Evolutionary conservation across 1,140 invertebrate species (phyloP), one percentile per base, ranked within the genome.

Genomic region (Stenopsyche tienmushanensis): DNA sequence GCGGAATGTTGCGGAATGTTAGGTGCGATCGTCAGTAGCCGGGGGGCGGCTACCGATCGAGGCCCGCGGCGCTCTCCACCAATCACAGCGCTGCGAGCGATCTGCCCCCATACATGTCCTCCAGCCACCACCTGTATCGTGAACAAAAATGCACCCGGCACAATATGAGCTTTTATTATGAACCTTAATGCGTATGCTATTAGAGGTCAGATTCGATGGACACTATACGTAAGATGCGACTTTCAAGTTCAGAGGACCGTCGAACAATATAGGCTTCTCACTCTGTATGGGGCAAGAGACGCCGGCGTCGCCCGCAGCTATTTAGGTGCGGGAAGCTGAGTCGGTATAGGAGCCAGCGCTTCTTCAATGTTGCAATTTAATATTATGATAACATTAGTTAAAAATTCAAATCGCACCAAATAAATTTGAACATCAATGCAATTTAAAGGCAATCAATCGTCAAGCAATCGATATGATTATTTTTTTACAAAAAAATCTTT

Each of bases 51-150:
- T 54, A 45, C 54, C 44, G 45, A 54, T 53, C 63, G 41, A 24
- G 62, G 49, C 62, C 62, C 50, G 20, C 25, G 62, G 62, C 53
- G 45, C 44, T 65, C 50, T 57, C 63, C 41, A 57, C 63, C 63
- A 65, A 65, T 65, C 53, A 50, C 54, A 25, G 53, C 54, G 54
- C 63, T 65, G 41, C 24, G 47, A 50, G 60, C 60, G 13, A 25
- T 53, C 50, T 24, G 29, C 29, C 13, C 29, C 29, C 29, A 5
- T n/a, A 13, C 5, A 13, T 13, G 29, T 13, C 29, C 29, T 13
- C 29, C 29, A 7, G 5, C 29, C 29, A 34, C 29, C 29, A 13
- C 29, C 29, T 5, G 29, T n/a, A n/a, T n/a, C n/a, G n/a, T n/a
- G n/a, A n/a, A n/a, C n/a, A n/a, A n/a, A n/a, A n/a, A n/a, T n/a